Conservation (phyloP, 1,140 invertebrate species). For the Apis laboriosa region DNA sequence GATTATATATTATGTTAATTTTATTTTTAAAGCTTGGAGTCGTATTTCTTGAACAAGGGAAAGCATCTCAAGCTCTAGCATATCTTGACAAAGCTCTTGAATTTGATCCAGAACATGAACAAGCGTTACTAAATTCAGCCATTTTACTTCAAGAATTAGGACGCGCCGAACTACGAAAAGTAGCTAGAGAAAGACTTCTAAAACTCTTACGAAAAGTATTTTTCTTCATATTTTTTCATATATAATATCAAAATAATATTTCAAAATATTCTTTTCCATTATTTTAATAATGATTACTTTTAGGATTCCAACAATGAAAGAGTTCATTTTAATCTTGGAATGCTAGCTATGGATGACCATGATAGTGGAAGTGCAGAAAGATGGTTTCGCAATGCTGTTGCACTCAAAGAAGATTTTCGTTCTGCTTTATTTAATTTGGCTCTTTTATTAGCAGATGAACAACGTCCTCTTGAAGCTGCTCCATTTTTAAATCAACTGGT, state of each 20-base stretch:
- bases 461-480: conserved; percentile 94
- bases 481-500: conserved; percentile 96
- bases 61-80: conserved; percentile 92
- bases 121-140: conserved; percentile 96
- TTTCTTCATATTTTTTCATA: not conserved
- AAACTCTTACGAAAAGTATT: conserved; percentile 89
- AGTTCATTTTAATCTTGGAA: conserved; percentile 96
- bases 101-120: conserved; percentile 96
- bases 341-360: conserved; percentile 97
- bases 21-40: conserved; percentile 89
- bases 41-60: conserved; percentile 95
- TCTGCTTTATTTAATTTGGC: conserved; percentile 98
- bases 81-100: conserved; percentile 96
- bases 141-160: conserved; percentile 95
- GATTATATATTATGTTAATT: not conserved
- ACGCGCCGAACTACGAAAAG: conserved; percentile 87
- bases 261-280: not conserved
- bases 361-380: conserved; percentile 93
- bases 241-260: not conserved
- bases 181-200: conserved; percentile 89
- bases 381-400: conserved; percentile 93
- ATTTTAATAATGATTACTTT: not conserved
- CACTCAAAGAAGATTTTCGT: conserved; percentile 92
- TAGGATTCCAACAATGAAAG: conserved; percentile 90
- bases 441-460: conserved; percentile 92